Base-by-base conservation (phyloP, 2,888 invertebrate genomes). In the Trichogramma dendrolimi region DNA sequence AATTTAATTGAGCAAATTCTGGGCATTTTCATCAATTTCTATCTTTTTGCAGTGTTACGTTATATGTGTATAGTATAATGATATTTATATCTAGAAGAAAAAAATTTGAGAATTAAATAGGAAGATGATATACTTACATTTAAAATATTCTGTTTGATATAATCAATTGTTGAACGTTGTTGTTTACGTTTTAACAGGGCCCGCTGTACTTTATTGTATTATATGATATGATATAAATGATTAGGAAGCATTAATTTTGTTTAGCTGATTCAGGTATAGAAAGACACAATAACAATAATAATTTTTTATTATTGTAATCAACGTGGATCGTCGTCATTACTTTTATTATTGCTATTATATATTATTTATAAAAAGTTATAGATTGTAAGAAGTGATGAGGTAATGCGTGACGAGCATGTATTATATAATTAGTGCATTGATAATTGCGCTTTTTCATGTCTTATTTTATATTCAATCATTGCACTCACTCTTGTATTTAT, bases 151-250 rank as follows among this genome's bases (percentile, higher is more conserved):
- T 76, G 77, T 78, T 78, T 76, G 73, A 78, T 77, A 78, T 78
- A 77, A 78, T 77, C 70, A 70, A 75, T 76, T 78, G 78, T 77
- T 77, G 72, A 78, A 72, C 75, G 71, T 78, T 78, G 75, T 77
- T 77, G 77, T 76, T 78, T 78, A 75, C 73, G 75, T 76, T 77
- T 72, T 74, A 71, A 71, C 71, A 72, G 69, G 77, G 78, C 78
- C 76, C 74, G 69, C 73, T 78, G 78, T 78, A 78, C 78, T 78
- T 77, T 75, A 78, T 67, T 78, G 77, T 78, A 77, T 74, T 71
- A 73, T 70, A 70, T 60, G 65, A 65, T 61, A 27, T 27, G 27
- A 27, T 27, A 27, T 27, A 27, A 27, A 27, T 1, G 27, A 27
- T 27, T 27, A 27, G 27, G 27, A 27, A 27, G 27, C 27, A 27